Conservation (phyloP, 2,888 invertebrate species). For the Hyposoter didymator region DNA sequence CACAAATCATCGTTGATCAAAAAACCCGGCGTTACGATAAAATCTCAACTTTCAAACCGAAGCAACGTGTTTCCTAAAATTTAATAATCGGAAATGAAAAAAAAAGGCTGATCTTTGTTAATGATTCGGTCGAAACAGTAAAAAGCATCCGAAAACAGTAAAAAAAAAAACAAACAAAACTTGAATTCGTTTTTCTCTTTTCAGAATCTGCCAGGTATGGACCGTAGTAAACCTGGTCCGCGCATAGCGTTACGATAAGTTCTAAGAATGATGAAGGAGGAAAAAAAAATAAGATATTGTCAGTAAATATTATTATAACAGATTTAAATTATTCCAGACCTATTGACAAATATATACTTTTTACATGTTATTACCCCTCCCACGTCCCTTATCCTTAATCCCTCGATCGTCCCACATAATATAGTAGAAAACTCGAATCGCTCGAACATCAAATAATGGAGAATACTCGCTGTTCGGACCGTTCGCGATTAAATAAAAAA, state of each 20-base stretch:
- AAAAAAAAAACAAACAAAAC: no score
- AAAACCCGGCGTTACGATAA: background rate
- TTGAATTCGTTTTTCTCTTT: slow-evolving; percentile 64
- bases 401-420: slow-evolving; percentile 49
- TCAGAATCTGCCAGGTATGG: slow-evolving; percentile 76
- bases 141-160: background rate
- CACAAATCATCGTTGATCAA: background rate
- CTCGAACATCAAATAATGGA: slow-evolving; percentile 43
- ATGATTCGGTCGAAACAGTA: background rate
- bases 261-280: slow-evolving; percentile 72
- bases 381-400: slow-evolving; percentile 27
- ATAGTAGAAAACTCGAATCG: slow-evolving; percentile 53
- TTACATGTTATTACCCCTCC: slow-evolving; percentile 69
- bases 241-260: slow-evolving; percentile 76
- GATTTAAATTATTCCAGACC: slow-evolving; percentile 75
- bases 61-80: background rate
- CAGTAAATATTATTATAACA: slow-evolving; percentile 76
- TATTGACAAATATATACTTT: slow-evolving; percentile 74
- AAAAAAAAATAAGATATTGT: slow-evolving; percentile 71
- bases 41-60: background rate
- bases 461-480: slow-evolving; percentile 17
- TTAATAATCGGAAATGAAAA: background rate
- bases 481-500: slow-evolving; percentile 38
- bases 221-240: slow-evolving; percentile 76
- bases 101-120: background rate